phyloP scores from a whole-genome alignment of 2,888 invertebrate genomes.

The Chrysodeixis includens region DNA sequence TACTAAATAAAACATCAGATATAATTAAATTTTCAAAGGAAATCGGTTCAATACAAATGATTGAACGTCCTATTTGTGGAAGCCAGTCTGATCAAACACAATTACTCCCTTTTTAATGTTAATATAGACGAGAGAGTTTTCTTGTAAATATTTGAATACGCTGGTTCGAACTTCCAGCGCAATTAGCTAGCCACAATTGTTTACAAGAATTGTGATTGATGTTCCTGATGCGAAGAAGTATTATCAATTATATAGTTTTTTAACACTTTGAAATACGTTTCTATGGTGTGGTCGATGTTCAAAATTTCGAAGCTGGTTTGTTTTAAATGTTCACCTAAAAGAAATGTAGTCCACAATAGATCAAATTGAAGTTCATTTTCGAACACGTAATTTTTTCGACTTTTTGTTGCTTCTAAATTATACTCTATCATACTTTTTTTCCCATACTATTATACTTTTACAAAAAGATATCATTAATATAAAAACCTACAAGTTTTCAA shows the following conservation, averaged over 20 bases:
- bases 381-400: no score
- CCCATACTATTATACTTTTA: no score
- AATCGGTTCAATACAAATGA: neutral
- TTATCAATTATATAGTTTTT: neutral
- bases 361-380: no score
- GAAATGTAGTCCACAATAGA: no score
- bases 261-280: no score
- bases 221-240: slow-evolving; percentile 22
- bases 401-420: no score
- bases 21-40: neutral
- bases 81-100: neutral
- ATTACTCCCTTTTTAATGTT: slow-evolving; percentile 24
- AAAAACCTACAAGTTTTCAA: no score
- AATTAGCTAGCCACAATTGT: slow-evolving; percentile 25
- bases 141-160: slow-evolving; percentile 21
- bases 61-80: neutral
- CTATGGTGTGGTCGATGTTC: no score
- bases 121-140: slow-evolving; percentile 30
- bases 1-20: neutral
- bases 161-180: slow-evolving; percentile 27
- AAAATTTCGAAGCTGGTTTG: no score
- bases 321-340: no score
- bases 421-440: no score
- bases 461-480: no score
- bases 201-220: slow-evolving; percentile 23